Evolutionary conservation across 2,888 invertebrate species (phyloP).

Genomic region (Archips crataeganus): DNA sequence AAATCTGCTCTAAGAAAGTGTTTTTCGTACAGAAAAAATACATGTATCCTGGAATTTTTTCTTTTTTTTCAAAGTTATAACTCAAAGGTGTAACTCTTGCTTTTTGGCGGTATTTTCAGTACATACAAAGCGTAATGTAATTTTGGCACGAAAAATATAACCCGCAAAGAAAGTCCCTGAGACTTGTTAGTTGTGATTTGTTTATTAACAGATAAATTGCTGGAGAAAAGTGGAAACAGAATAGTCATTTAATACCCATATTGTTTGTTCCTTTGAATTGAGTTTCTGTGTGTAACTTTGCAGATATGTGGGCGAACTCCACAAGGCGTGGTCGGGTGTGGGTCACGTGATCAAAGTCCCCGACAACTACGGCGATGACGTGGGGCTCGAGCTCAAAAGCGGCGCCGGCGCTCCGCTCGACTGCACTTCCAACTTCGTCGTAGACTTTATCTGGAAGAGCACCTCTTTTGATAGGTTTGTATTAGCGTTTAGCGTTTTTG

Average conservation of each 20-base stretch:
- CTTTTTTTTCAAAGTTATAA: no score
- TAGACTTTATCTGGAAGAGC: constrained; percentile 99
- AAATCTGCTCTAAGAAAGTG: no score
- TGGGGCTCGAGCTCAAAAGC: constrained; percentile 97
- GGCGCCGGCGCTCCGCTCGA: constrained; percentile 97
- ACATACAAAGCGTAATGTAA: neutral
- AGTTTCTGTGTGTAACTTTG: neutral
- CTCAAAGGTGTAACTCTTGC: no score
- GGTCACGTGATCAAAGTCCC: constrained; percentile 99
- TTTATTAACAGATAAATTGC: no score
- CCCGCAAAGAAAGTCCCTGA: no score
- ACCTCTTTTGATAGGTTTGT: constrained; percentile 97
- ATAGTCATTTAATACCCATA: no score
- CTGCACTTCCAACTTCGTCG: constrained; percentile 97
- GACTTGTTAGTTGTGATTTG: no score
- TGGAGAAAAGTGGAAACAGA: no score
- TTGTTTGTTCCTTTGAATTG: no score
- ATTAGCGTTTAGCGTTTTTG: neutral
- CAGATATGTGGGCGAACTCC: constrained; percentile 94
- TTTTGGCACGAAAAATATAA: no score
- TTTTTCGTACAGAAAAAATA: no score
- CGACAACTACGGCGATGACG: constrained; percentile 98
- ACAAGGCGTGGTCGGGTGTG: constrained; percentile 98
- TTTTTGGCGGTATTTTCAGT: neutral
- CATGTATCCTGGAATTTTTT: no score